Evolutionary conservation across 2,888 invertebrate genomes (phyloP), one percentile per base, ranked within the genome.

Genomic region (Nebria brevicollis): DNA sequence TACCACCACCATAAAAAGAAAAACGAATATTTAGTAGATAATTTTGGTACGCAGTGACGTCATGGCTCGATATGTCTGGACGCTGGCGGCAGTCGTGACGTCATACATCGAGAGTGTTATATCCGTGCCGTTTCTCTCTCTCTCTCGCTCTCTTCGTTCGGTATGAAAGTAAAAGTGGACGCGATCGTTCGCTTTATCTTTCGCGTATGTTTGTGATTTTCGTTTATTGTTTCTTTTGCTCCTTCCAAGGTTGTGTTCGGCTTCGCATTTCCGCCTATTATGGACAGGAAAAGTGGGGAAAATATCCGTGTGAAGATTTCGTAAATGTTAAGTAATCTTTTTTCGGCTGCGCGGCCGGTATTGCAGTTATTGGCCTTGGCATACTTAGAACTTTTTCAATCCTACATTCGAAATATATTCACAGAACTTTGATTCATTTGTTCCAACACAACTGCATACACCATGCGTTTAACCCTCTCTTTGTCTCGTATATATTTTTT

Each of bases 101-200:
- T 70, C 70, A 70, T 25, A 54, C 54, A 54, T 54, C 13, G 54
- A 54, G 66, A 66, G 25, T 15, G 66, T 13, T 66, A 66, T 15
- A 66, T 66, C 66, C 78, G 78, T 72, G 73, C 64, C 73, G 78
- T 78, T 77, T 78, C 78, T 72, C 78, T 78, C 73, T 78, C 66
- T 78, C 78, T 65, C 66, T 65, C 54, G 70, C 64, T 8, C 43
- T 15, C 68, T 70, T 68, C 77, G 77, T 77, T 43, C 26, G 70
- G 54, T 42, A 77, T 72, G 77, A 54, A 54, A 54, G 54, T 54
- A 54, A 54, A 54, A 54, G 54, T 54, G 54, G 54, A 11, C 54
- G 8, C 54, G 54, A 54, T 54, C 54, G 8, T 54, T 13, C 2
- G 13, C 1, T 54, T 54, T 54, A 3, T 54, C 54, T 54, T 54